phyloP scores from a whole-genome alignment of 35 echinoderm and acorn worm species.

The Hemicentrotus pulcherrimus region DNA sequence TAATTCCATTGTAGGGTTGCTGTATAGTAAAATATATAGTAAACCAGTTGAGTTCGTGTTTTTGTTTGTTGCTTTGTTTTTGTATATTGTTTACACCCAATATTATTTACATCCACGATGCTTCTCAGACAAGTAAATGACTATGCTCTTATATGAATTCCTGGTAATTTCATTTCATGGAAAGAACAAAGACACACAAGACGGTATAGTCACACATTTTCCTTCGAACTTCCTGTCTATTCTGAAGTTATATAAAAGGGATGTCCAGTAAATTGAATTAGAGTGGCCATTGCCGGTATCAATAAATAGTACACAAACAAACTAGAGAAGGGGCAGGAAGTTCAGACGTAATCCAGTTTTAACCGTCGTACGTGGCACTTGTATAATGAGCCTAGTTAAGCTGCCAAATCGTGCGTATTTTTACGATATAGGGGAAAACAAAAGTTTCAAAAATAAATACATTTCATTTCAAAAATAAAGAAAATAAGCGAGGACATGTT shows the following conservation, averaged over 20 bases:
- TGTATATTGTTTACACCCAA: not conserved
- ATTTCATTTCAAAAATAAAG: no score
- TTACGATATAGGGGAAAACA: no score
- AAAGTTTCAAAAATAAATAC: no score
- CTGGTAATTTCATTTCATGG: not conserved
- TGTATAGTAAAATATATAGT: no score
- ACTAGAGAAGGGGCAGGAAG: not conserved
- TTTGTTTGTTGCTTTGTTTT: no score
- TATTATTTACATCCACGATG: not conserved
- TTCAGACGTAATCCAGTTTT: not conserved
- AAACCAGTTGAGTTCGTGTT: no score
- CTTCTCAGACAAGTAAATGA: not conserved
- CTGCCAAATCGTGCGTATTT: no score
- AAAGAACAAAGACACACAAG: not conserved
- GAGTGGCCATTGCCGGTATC: not conserved
- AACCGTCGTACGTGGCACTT: not conserved
- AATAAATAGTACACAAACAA: not conserved
- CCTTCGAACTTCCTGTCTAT: not conserved
- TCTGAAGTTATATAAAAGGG: not conserved
- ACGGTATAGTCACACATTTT: constrained; percentile 17
- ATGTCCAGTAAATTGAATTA: constrained; percentile 6
- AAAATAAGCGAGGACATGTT: no score
- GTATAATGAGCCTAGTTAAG: no score
- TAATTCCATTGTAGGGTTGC: no score
- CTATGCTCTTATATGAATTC: not conserved